phyloP scores from a whole-genome alignment of 2,797 vertebrate genomes.

The Heliangelus exortis region DNA sequence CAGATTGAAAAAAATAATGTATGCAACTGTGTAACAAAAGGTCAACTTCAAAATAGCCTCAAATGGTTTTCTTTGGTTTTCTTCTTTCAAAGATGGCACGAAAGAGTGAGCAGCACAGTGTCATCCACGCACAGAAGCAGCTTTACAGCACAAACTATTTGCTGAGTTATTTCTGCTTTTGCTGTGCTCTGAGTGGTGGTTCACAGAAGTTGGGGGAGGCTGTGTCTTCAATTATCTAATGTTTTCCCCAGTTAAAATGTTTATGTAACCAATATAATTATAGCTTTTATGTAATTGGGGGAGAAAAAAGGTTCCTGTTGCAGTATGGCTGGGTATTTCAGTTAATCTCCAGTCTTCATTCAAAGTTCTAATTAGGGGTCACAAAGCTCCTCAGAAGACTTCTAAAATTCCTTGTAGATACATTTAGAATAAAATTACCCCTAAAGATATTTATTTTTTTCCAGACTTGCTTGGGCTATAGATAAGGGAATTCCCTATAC shows the following conservation, averaged over 20 bases:
- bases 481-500: neutral
- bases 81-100: neutral
- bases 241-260: constrained; percentile 36
- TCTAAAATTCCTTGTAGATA: neutral
- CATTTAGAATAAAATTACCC: constrained; percentile 3
- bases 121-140: neutral
- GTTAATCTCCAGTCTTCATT: constrained; percentile 29
- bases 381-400: constrained; percentile 12
- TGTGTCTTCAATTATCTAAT: constrained; percentile 16
- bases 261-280: constrained; percentile 55
- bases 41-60: neutral
- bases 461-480: constrained; percentile 10
- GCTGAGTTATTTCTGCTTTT: constrained; percentile 28
- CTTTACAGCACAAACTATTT: neutral
- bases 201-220: neutral
- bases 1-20: neutral
- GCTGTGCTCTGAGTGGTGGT: neutral
- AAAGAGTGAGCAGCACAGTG: neutral
- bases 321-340: neutral
- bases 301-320: neutral
- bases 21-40: neutral
- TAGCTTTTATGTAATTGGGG: constrained; percentile 18
- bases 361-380: constrained; percentile 8
- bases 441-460: neutral
- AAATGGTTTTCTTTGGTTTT: neutral